These are phyloP conservation scores for Zosterops japonicus DNA, from an alignment of 2,113 vertebrate species.

Conservation along the genomic window DNA sequence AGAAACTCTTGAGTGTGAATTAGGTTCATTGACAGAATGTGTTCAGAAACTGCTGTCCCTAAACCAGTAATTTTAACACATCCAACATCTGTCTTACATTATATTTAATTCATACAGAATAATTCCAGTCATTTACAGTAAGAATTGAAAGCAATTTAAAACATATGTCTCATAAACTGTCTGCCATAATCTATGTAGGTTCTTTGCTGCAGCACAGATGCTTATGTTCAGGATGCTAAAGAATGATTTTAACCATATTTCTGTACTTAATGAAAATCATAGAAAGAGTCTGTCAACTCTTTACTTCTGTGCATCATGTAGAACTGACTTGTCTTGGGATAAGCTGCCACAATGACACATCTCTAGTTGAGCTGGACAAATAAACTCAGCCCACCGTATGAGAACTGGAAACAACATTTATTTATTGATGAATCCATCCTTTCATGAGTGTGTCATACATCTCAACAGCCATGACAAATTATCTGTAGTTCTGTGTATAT, in stretches of 20 bases:
- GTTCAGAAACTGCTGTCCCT: background rate
- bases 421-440: background rate
- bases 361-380: background rate
- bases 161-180: slow-evolving; percentile 14
- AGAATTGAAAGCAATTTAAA: slow-evolving; percentile 45
- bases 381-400: background rate
- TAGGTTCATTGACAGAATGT: background rate
- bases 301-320: background rate
- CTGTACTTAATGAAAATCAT: background rate
- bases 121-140: slow-evolving; percentile 32
- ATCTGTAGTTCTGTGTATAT: background rate
- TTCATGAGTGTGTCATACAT: background rate
- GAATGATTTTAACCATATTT: background rate
- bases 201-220: background rate
- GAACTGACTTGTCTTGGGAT: background rate
- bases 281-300: background rate
- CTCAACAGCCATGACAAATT: background rate
- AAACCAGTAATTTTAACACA: slow-evolving; percentile 25
- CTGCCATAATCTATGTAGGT: background rate
- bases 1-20: background rate
- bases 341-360: background rate
- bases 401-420: background rate
- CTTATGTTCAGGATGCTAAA: background rate
- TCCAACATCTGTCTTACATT: slow-evolving; percentile 12
- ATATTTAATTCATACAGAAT: slow-evolving; percentile 27